Conservation (phyloP, 37 sponge, comb jelly and placozoan species). For the Haliclona indistincta region DNA sequence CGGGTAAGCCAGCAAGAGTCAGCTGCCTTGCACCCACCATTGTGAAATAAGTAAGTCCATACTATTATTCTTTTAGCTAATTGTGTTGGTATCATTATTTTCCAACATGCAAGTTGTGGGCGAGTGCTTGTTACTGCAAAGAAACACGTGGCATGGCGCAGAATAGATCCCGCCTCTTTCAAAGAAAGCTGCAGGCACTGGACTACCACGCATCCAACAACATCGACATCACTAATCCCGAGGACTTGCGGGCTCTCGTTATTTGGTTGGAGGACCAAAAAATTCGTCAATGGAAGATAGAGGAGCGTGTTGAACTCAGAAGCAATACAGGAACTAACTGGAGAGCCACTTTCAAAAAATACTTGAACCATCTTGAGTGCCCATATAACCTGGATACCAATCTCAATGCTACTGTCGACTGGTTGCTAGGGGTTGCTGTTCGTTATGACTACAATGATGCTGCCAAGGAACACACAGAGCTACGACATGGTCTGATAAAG, state of each 20-base stretch:
- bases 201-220: constrained; percentile 61
- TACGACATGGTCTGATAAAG: constrained; percentile 31
- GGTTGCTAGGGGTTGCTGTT: constrained; percentile 85
- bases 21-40: background rate
- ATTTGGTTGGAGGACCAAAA: constrained; percentile 97
- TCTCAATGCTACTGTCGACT: constrained; percentile 60
- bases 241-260: constrained; percentile 73
- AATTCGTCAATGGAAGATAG: constrained; percentile 83
- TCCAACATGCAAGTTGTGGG: background rate
- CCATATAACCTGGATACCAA: constrained; percentile 49
- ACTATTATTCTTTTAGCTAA: background rate
- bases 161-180: constrained; percentile 29
- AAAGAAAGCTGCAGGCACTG: constrained; percentile 70
- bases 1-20: no score
- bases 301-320: constrained; percentile 63
- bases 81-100: background rate
- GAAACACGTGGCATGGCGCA: background rate
- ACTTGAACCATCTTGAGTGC: constrained; percentile 82
- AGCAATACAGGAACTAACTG: constrained; percentile 48
- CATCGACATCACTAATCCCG: constrained; percentile 37
- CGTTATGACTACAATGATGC: constrained; percentile 80
- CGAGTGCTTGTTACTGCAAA: background rate
- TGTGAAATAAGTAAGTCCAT: no score
- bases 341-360: constrained; percentile 59
- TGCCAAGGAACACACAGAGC: constrained; percentile 10